Base-by-base conservation (phyloP, 2,113 vertebrate species). In the Oreocharis arfaki region DNA sequence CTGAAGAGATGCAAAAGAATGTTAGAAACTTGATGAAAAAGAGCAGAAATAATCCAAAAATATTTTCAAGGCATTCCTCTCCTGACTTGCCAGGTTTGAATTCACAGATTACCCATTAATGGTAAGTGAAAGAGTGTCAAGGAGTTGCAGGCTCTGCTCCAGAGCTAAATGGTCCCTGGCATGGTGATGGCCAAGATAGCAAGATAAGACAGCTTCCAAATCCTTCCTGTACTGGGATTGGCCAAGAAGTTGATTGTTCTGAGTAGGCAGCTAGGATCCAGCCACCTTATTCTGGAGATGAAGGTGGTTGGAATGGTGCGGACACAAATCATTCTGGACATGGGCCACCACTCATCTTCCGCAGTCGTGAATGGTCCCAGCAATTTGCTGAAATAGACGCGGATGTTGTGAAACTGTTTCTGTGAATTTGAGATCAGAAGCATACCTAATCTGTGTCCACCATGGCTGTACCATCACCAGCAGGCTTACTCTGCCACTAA, bases 281-380 rank as follows among this genome's bases (percentile, higher is more conserved):
- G 28, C 2, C 30, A 32, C 26, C 33, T 63, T 33, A 5, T 61
- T 77, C 53, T 42, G 59, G 39, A 76, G 35, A 13, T 68, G 28
- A 68, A 86, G 8, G 17, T 7, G 13, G 7, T 8, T 75, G 41
- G 55, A 50, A 79, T 12, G 27, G 8, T 44, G 20, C 12, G 13
- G 15, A 27, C 55, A 75, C 7, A 68, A 68, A 20, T n/a, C 8
- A 19, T 82, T 83, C 20, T 39, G 13, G 41, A 20, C 5, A 3
- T 3, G 3, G 21, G 53, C 56, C 12, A 39, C 32, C 21, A 52
- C 27, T 32, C 28, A 52, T 14, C 56, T 74, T 73, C 68, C 63
- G 55, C 50, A 65, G 23, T 3, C 0, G 0, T 49, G 37, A 83
- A 68, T 0, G 0, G 14, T 23, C 17, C 16, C 76, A 74, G 50